Evolutionary conservation across 2,797 vertebrate genomes (phyloP).

Genomic region (Hafferia zeledoni): DNA sequence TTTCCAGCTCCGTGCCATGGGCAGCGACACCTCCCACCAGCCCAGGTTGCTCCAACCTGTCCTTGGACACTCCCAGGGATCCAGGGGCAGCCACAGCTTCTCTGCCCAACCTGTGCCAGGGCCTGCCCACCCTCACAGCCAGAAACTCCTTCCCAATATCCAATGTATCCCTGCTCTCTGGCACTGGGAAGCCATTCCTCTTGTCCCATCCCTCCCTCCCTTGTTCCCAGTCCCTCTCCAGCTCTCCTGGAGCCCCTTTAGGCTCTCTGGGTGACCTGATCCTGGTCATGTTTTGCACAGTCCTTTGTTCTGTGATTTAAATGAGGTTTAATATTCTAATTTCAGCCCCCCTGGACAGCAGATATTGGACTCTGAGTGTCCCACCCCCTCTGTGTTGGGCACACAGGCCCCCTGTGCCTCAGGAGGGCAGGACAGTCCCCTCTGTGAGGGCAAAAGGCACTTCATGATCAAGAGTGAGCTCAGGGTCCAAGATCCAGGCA

Average conservation of each 20-base stretch:
- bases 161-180: neutral
- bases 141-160: neutral
- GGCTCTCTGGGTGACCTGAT: too few species aligned
- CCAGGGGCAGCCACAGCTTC: neutral
- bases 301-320: neutral
- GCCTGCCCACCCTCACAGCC: accelerated
- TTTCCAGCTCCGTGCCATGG: accelerated
- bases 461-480: accelerated
- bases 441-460: neutral
- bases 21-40: neutral
- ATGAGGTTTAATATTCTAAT: too few species aligned
- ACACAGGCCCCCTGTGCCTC: neutral
- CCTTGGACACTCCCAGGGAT: neutral
- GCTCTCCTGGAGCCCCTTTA: neutral
- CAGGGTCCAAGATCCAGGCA: accelerated
- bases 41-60: neutral
- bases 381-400: neutral
- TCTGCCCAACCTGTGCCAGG: accelerated
- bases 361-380: accelerated
- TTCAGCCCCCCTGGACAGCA: neutral
- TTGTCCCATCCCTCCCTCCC: accelerated
- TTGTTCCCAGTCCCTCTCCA: neutral
- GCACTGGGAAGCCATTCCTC: neutral
- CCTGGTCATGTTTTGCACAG: too few species aligned
- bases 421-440: neutral